Percentiles rank a stretch among this genome's conserved stretches.
phyloP scores from a whole-genome alignment of 2,113 vertebrate species.

The Hypanus sabinus region DNA sequence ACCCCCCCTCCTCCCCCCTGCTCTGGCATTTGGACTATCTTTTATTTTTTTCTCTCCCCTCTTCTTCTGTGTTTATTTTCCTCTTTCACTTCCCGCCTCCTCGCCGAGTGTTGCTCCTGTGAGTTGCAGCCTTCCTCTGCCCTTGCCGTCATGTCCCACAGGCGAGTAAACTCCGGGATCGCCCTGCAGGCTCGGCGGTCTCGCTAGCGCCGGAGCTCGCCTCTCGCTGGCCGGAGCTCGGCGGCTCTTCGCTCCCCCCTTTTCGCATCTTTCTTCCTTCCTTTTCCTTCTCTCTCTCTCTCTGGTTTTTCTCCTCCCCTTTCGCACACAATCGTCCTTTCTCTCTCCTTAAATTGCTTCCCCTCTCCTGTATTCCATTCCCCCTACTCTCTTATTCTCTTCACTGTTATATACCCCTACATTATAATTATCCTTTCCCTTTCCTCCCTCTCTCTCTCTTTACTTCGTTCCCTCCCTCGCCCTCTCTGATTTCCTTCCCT shows the following conservation, averaged over 20 bases:
- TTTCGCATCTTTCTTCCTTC: background rate
- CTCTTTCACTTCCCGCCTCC: background rate
- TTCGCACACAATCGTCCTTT: slow-evolving; percentile 47
- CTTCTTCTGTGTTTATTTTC: background rate
- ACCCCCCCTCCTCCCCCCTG: no score
- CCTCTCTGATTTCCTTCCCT: slow-evolving; percentile 63
- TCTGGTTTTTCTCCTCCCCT: background rate
- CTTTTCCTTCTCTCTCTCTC: background rate
- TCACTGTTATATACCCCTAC: slow-evolving; percentile 46
- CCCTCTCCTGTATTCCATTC: background rate
- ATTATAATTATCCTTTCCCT: slow-evolving; percentile 59
- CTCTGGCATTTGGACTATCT: background rate
- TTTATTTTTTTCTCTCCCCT: background rate
- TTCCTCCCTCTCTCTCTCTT: background rate
- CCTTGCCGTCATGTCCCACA: background rate
- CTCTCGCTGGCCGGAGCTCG: background rate
- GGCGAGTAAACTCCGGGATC: background rate
- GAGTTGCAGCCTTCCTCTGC: background rate
- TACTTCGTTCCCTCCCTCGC: slow-evolving; percentile 41
- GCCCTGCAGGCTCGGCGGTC: background rate
- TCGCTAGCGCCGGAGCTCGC: background rate
- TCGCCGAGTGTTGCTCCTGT: background rate
- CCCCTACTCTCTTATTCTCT: background rate
- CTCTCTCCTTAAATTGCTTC: background rate
- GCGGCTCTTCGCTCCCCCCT: background rate